phyloP scores from a whole-genome alignment of 2,888 invertebrate genomes.

The Aphidius colemani region DNA sequence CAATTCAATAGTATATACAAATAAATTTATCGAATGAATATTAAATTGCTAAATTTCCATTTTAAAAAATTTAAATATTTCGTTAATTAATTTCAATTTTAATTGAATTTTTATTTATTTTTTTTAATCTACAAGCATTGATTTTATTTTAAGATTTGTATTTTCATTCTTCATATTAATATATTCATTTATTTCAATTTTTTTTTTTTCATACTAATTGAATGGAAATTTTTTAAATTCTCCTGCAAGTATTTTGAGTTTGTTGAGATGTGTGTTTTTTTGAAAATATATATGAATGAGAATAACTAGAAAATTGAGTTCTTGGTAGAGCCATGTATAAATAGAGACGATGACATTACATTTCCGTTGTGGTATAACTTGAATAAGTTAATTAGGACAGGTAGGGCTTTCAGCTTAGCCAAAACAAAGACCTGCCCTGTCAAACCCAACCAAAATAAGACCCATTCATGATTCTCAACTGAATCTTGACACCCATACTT shows the following conservation, averaged over 20 bases:
- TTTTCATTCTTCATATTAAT: neutral
- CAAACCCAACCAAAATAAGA: constrained; percentile 57
- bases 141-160: neutral
- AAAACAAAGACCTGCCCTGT: constrained; percentile 53
- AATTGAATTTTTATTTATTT: too few relatives aligned
- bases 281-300: neutral
- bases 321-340: neutral
- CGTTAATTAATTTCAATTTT: too few relatives aligned
- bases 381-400: constrained; percentile 59
- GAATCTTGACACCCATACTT: constrained; percentile 41
- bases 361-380: constrained; percentile 51
- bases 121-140: neutral
- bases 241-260: too few relatives aligned
- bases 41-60: neutral
- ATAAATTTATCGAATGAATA: too few relatives aligned
- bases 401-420: constrained; percentile 50
- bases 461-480: constrained; percentile 44
- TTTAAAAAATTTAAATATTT: neutral
- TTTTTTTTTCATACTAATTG: neutral
- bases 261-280: too few relatives aligned
- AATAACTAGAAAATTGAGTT: neutral
- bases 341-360: constrained; percentile 46
- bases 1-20: too few relatives aligned
- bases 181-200: neutral
- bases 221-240: neutral